Evolutionary conservation across 2,797 vertebrate genomes (phyloP), one percentile per base, ranked within the genome.

Genomic region (Numenius phaeopus): DNA sequence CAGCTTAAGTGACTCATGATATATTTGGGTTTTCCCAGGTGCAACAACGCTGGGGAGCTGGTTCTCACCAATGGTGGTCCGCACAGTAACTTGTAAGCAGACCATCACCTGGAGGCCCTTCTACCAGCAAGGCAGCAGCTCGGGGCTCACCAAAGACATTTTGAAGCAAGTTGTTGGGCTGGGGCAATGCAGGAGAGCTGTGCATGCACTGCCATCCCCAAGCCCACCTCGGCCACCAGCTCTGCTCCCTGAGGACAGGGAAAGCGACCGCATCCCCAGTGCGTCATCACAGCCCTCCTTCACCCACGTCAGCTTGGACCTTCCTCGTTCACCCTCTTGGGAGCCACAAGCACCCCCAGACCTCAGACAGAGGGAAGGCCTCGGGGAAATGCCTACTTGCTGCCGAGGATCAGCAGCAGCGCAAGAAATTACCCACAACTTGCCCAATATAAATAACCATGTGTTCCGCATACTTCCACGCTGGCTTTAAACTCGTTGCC

Each of bases 141-240:
- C 67, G 24, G 29, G n/a, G 83, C 26, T 57, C 73, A 40, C 71
- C 24, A 8, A 39, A 29, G n/a, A 61, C 71, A n/a, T 11, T 34
- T 10, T 49, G 52, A 57, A 19, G 32, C 0, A 1, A 24, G 14
- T 16, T 18, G 14, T 7, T 39, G 75, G 34, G 77, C 66, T 65
- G 21, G 15, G 23, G n/a, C 16, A 40, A 61, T 7, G n/a, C 65
- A 73, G 77, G 37, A 44, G 57, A 40, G 34, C 54, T 23, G 19
- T 16, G 7, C 17, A 0, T 0, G 0, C 9, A 3, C 55, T 58
- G 5, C 44, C 2, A 2, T 10, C 30, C 40, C 42, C 26, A 20
- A 55, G 12, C 11, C 8, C 39, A 20, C 37, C 19, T 6, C 4
- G 0, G 22, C 44, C n/a, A 8, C 4, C 3, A 20, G 24, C 62